Base-by-base conservation (phyloP, 2,888 invertebrate genomes). In the Drosophila demipolita region DNA sequence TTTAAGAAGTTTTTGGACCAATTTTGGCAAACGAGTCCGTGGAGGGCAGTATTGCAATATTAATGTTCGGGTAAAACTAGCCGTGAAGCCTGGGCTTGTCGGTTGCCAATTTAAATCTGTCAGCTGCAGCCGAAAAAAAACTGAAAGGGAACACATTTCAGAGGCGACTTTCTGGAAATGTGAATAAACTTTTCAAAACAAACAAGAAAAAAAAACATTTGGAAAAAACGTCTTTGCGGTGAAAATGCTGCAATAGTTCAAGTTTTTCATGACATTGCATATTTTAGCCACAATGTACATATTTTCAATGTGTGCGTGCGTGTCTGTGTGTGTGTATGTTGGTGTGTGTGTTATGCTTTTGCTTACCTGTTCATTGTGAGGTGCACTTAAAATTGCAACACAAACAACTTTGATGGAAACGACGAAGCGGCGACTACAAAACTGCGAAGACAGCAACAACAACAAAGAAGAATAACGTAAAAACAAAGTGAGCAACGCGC, bases 351-450 rank as follows among this genome's bases (percentile, higher is more conserved):
- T 66, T 80, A 64, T 85, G 72, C 57, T 78, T 82, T 75, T 82
- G 90, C 89, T 87, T 87, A 87, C 87, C 87, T 90, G 90, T 90
- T 86, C 87, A 87, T 87, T 78, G 90, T 87, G 82, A 74, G 82
- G 74, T 60, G 88, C 80, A 80, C 78, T 89, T 89, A 67, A 89
- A 89, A 86, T 89, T 87, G 85, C 85, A 80, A 71, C 85, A 87
- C 85, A 87, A 89, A 85, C 85, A 84, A 84, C 87, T 84, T 84
- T 84, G 74, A 89, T 84, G 82, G 80, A 87, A 77, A 84, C 82
- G 67, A 60, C 66, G 66, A 59, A 49, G 60, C 71, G 75, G 53
- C 53, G 73, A 54, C 73, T 68, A 58, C 66, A 68, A 67, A 78
- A 48, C 66, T 74, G 75, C 70, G 70, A 81, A 68, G 70, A 75